Base-by-base conservation (phyloP, 2,888 invertebrate genomes). In the Drosophila nr. perissopoda region DNA sequence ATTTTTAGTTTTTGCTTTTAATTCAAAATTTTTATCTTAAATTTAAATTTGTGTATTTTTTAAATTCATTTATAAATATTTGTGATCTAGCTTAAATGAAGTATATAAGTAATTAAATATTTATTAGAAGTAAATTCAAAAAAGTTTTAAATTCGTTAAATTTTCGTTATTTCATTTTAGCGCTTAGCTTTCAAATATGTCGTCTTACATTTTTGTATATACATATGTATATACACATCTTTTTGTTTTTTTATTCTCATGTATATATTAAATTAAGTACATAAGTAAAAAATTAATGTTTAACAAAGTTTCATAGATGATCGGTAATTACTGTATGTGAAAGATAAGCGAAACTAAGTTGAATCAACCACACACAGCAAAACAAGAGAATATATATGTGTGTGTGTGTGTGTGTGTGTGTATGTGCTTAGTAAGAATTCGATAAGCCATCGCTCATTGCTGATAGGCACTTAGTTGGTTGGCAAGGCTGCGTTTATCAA, bases 371-470 rank as follows among this genome's bases (percentile, higher is more conserved):
- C 16, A 34, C 25, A 18, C 34, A 25, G 29, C 52, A 52, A 33
- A 5, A 53, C 16, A 34, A 18, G 11, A 1, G 21, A n/a, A 8
- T 31, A 18, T n/a, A n/a, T n/a, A 1, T 29, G 5, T 11, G 7
- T 18, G 7, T 33, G 5, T 42, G 2, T 42, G 1, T 42, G 11
- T 21, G 11, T 33, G 8, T 42, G 4, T 42, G 1, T 21, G 11
- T 21, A 2, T 21, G 13, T 21, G 21, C 13, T 27, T 36, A 21
- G 10, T 21, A 21, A 18, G 18, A 38, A 48, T 33, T 56, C 13
- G 25, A 56, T 56, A 49, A 69, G 57, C 36, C 31, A 29, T 48
- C 31, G 45, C 21, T 69, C 16, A 38, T 69, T 56, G n/a, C 56
- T 48, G 69, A 69, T 67, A 54, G 45, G 33, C 29, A 48, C 4